A percentile compares a stretch with the other conserved stretches of the same genome.
These are phyloP conservation scores for Rattus rattus DNA, from an alignment of 2,113 vertebrate genomes.

Conservation along the genomic window DNA sequence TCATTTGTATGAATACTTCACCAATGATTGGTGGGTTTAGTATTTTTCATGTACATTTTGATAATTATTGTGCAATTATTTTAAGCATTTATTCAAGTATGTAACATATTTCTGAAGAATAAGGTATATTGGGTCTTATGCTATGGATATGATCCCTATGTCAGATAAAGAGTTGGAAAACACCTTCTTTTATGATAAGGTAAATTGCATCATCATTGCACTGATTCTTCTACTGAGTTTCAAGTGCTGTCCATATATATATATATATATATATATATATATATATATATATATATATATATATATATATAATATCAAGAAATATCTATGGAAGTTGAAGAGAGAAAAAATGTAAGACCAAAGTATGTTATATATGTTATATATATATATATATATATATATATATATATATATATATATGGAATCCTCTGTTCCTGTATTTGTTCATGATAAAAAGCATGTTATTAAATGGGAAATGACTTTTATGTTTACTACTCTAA, in stretches of 20 bases:
- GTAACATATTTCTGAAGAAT: not conserved
- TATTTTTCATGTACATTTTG: not conserved
- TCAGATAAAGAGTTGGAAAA: not conserved
- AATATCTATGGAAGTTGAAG: too few species aligned
- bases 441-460: too few species aligned
- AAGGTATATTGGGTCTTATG: not conserved
- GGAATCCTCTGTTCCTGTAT: too few species aligned
- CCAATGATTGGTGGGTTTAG: not conserved
- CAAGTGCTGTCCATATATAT: not conserved
- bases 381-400: too few species aligned
- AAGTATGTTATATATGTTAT: too few species aligned
- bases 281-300: too few species aligned
- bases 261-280: too few species aligned
- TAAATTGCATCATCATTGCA: not conserved
- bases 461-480: too few species aligned
- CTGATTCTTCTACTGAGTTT: too few species aligned
- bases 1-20: not conserved
- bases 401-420: too few species aligned
- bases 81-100: not conserved
- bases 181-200: not conserved
- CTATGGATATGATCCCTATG: not conserved
- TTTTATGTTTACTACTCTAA: not conserved
- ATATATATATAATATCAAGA: too few species aligned
- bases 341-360: too few species aligned
- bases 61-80: not conserved